These are phyloP conservation scores for Cossypha caffra DNA, from an alignment of 2,797 vertebrate species.

Conservation along the genomic window DNA sequence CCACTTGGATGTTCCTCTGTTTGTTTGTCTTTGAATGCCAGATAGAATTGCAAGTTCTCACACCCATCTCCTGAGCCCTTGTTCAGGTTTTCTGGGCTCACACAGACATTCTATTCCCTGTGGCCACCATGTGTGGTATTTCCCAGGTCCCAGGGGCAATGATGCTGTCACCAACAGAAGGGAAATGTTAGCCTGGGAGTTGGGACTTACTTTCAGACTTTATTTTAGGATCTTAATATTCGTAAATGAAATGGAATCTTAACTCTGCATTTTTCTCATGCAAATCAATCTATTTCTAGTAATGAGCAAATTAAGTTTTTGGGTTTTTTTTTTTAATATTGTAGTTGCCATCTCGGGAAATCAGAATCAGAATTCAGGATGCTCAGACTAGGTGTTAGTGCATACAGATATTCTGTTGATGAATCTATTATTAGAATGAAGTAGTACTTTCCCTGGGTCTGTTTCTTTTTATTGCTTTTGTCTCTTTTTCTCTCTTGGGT, in stretches of 20 bases:
- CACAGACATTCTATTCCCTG: background rate
- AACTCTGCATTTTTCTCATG: constrained; percentile 23
- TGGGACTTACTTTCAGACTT: background rate
- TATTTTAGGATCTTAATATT: background rate
- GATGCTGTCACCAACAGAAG: background rate
- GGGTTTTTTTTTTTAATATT: background rate
- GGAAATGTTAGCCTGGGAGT: background rate
- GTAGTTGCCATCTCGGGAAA: constrained; percentile 9
- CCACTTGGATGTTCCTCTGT: background rate
- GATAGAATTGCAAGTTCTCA: background rate
- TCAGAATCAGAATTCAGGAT: constrained; percentile 26
- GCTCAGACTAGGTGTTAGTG: constrained; percentile 25
- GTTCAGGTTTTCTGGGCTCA: background rate
- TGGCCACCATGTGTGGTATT: background rate
- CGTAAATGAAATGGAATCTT: background rate
- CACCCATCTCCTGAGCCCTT: background rate
- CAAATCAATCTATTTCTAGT: constrained; percentile 50
- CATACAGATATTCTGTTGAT: constrained; percentile 12
- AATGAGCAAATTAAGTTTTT: no score
- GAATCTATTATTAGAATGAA: constrained; percentile 39
- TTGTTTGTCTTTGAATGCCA: background rate
- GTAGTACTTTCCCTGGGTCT: background rate
- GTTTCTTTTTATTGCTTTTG: background rate
- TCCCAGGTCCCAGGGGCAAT: background rate
- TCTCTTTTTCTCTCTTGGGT: background rate